Base-by-base conservation (phyloP, 1,140 invertebrate genomes). In the Holotrichia oblita region DNA sequence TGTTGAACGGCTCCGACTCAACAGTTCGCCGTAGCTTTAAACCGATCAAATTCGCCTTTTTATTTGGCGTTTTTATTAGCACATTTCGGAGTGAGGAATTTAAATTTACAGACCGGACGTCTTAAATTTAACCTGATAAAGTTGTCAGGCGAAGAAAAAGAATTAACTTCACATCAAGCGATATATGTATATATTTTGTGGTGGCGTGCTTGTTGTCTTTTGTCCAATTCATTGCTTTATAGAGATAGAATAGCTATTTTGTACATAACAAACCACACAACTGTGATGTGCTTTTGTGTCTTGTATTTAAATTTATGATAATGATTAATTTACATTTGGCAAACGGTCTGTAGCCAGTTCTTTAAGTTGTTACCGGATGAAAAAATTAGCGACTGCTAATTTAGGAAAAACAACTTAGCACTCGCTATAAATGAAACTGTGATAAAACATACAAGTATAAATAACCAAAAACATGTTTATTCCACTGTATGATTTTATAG, bases 41-140 rank as follows among this genome's bases (percentile, higher is more conserved):
- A 27, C 20, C 61, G 61, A 69, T 69, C 73, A 74, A 74, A 74
- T 74, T 74, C 41, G 34, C 73, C 40, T 74, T 40, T 74, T 74
- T 74, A 74, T 74, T 74, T 74, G 73, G 73, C 73, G 73, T 74
- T 74, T 74, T 74, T 74, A 74, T 74, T 74, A 34, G 40, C 73
- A 69, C 61, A 69, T 69, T 69, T 69, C 17, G 61, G 61, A 69
- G 61, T 69, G 61, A 69, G 24, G 61, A 69, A 69, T 69, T 69
- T 69, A 69, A 69, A 69, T 69, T 69, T 69, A 69, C 61, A 27
- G 7, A 14, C 61, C 61, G 61, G 61, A 69, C 61, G 61, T 69
- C 61, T 69, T 69, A 69, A 69, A 69, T 69, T 69, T 69, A 69
- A 69, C 61, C 61, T 69, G 61, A 69, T 69, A 69, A 69, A 69